Evolutionary conservation across 2,888 invertebrate species (phyloP), one percentile per base, ranked within the genome.

Genomic region (Seladonia tumulorum): DNA sequence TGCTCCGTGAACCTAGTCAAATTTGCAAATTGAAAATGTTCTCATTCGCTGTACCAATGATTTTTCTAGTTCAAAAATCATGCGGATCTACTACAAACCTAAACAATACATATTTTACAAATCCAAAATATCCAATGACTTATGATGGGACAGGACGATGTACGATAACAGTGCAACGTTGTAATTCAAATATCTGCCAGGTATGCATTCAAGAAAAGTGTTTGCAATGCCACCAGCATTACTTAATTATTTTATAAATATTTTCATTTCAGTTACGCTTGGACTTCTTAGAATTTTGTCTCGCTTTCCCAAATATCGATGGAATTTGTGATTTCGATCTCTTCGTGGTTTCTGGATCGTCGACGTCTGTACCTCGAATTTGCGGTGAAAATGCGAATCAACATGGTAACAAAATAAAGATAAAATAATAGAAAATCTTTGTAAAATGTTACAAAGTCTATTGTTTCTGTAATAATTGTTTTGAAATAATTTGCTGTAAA

Each of bases 21-120:
- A 63, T 45, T 76, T 63, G 8, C 7, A 25, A 25, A 71, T 42
- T 70, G 63, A 63, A 35, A 71, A n/a, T 35, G 12, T 18, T 60
- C 16, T 22, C 14, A 71, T 16, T 22, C 7, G 73, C 3, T 70
- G 73, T 47, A 63, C n/a, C 74, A 76, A 76, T 80, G 74, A 81
- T 85, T 95, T 22, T 82, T 71, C 14, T 93, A 98, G 98, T 97
- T 93, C 96, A 97, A 90, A 96, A 96, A 90, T 96, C 97, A 0
- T 98, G 98, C 91, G 98, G 98, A 3, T 95, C 96, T 0, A 96
- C 96, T 0, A 97, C 97, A 0, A 96, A 96, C 75, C 96, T 97
- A 76, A 98, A 98, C 94, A 98, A 98, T 92, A 98, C 98, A 0
- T 98, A 98, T 93, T 98, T 98, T 94, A 96, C 97, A 18, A 98